Base-by-base conservation (phyloP, 2,888 invertebrate species). In the Drosophila birchii region DNA sequence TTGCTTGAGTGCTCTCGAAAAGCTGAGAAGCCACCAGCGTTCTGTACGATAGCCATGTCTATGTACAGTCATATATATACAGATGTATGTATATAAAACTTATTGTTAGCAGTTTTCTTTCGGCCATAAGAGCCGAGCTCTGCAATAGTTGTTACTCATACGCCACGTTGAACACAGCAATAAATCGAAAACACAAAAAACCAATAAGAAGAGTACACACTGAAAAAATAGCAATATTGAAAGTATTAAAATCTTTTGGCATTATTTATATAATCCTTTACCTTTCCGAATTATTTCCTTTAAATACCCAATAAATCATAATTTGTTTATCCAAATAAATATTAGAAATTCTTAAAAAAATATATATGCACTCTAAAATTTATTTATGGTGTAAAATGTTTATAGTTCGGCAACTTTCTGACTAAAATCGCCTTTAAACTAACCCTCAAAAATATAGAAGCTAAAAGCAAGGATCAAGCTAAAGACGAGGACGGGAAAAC, bases 131-230 rank as follows among this genome's bases (percentile, higher is more conserved):
- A 26, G 16, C 9, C 9, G 26, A 14, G 29, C 57, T 51, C 36
- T n/a, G 53, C 56, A 68, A 39, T 75, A 75, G 57, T 81, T 78
- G 75, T 80, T 83, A 60, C 77, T 45, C 83, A 86, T 88, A 84
- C 86, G 84, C 78, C 71, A 71, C 71, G 86, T 76, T 86, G 51
- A 56, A 49, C 79, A 76, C 54, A 55, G 55, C 47, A 49, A 73
- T 67, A 66, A 70, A 83, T 80, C 80, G 63, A 41, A 54, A 83
- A 39, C 55, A 67, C 16, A 43, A 60, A 47, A 59, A 29, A 49
- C 60, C 47, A 66, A 64, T 36, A 58, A 58, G 59, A 32, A n/a
- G 45, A 57, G 34, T 39, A 32, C 54, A 34, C 38, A 61, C 61
- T 36, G 23, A 32, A 36, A 60, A 39, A 23, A 23, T 23, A 39